Evolutionary conservation across 2,888 invertebrate genomes (phyloP).

Genomic region (Ochropacha duplaris): DNA sequence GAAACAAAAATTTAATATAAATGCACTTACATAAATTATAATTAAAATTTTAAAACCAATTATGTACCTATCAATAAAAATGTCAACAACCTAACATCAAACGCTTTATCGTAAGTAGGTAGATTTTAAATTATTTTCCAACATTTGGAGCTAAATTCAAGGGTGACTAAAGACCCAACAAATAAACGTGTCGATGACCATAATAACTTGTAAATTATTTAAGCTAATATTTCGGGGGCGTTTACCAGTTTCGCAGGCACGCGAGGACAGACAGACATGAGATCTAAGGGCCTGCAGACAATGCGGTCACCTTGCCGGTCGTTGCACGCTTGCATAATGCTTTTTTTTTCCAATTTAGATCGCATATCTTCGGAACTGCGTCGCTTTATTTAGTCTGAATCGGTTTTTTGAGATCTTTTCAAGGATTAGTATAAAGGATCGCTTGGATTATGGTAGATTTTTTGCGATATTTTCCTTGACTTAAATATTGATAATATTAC

Average conservation of each 20-base stretch:
- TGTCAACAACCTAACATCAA: neutral
- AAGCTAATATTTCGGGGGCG: neutral
- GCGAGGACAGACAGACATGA: slow-evolving; percentile 3
- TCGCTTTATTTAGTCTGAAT: slow-evolving; percentile 8
- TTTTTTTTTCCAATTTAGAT: slow-evolving; percentile 36
- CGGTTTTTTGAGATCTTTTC: neutral
- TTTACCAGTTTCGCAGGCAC: neutral
- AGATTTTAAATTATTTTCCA: neutral
- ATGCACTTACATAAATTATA: no score
- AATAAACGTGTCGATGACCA: slow-evolving; percentile 4
- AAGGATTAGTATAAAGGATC: neutral
- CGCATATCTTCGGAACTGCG: slow-evolving; percentile 28
- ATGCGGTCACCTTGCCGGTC: slow-evolving; percentile 56
- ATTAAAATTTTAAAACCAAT: no score
- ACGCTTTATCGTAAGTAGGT: neutral
- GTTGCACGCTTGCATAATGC: slow-evolving; percentile 38
- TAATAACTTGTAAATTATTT: neutral
- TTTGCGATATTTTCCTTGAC: neutral
- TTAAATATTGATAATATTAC: no score
- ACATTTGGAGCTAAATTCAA: neutral
- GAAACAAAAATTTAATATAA: no score
- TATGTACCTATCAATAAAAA: no score
- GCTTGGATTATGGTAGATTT: neutral
- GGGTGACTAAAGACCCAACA: neutral
- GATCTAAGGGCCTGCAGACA: slow-evolving; percentile 34